A percentile compares a stretch with the other conserved stretches of the same genome.
Conservation (phyloP, 2,797 vertebrate species). For the Sphenodon punctatus region DNA sequence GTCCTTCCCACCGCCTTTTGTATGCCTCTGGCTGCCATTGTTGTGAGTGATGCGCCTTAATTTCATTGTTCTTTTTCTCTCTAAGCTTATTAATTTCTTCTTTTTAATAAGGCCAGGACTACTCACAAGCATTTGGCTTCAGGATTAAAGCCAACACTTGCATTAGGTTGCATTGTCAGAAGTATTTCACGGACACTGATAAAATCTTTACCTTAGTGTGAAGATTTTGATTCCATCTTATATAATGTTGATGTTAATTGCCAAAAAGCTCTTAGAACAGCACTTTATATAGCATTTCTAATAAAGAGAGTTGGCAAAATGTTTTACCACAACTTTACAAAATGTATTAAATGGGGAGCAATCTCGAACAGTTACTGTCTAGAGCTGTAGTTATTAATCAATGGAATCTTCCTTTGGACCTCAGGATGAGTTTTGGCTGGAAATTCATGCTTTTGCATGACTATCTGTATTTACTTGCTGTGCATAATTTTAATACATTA, state of each 20-base stretch:
- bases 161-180: background rate
- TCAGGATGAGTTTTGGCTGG: background rate
- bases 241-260: background rate
- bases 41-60: background rate
- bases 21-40: too few species aligned
- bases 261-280: conserved; percentile 29
- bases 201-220: background rate
- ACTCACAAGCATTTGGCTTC: background rate
- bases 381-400: background rate
- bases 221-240: conserved; percentile 10
- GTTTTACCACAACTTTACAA: conserved; percentile 13
- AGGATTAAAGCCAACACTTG: background rate
- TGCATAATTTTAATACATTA: background rate
- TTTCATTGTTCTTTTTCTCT: background rate
- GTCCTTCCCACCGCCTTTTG: too few species aligned
- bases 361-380: background rate
- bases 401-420: background rate
- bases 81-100: too few species aligned
- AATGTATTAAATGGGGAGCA: conserved; percentile 7
- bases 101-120: background rate
- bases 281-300: background rate
- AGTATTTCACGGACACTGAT: background rate
- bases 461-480: background rate
- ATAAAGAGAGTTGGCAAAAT: conserved; percentile 18
- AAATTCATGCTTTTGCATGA: background rate